Percentiles rank a stretch among this genome's conserved stretches.
Conservation (phyloP, 2,797 vertebrate species). For the Parotocinclus haroldoi region DNA sequence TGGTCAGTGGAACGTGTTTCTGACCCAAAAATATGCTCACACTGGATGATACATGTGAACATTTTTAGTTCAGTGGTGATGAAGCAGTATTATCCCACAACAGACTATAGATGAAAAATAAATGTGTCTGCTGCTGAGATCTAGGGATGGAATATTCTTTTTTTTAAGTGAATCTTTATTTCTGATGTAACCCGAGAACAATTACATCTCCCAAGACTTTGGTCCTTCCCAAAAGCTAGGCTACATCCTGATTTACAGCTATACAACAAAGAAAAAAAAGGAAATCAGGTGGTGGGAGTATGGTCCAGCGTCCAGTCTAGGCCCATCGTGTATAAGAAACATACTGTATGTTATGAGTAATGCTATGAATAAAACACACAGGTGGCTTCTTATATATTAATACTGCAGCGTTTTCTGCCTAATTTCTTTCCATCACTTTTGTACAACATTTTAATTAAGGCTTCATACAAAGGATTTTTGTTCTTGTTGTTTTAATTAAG, state of each 20-base stretch:
- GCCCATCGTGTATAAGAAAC: constrained; percentile 24
- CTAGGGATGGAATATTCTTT: constrained; percentile 8
- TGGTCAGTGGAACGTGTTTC: not conserved
- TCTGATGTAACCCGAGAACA: constrained; percentile 30
- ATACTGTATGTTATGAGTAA: not conserved
- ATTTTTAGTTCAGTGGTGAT: not conserved
- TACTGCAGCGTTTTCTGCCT: too few relatives aligned
- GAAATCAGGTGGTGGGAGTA: constrained; percentile 25
- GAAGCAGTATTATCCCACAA: constrained; percentile 2
- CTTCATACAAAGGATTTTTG: too few relatives aligned
- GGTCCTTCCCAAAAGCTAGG: constrained; percentile 19
- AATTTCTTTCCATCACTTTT: too few relatives aligned
- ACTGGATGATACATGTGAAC: not conserved
- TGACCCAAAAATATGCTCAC: constrained; percentile 5
- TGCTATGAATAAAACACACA: constrained; percentile 7
- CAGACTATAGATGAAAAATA: constrained; percentile 10
- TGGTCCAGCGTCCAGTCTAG: constrained; percentile 4
- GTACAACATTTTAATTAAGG: too few relatives aligned
- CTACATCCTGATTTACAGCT: constrained; percentile 31
- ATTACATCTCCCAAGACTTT: constrained; percentile 22
- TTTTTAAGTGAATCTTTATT: constrained; percentile 26
- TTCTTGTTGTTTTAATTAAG: too few relatives aligned
- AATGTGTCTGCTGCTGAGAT: constrained; percentile 29
- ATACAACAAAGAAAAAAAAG: constrained; percentile 26
- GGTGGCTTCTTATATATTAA: too few relatives aligned